Evolutionary conservation across 2,797 vertebrate genomes (phyloP), one percentile per base, ranked within the genome.

Genomic region (Tapirus indicus): DNA sequence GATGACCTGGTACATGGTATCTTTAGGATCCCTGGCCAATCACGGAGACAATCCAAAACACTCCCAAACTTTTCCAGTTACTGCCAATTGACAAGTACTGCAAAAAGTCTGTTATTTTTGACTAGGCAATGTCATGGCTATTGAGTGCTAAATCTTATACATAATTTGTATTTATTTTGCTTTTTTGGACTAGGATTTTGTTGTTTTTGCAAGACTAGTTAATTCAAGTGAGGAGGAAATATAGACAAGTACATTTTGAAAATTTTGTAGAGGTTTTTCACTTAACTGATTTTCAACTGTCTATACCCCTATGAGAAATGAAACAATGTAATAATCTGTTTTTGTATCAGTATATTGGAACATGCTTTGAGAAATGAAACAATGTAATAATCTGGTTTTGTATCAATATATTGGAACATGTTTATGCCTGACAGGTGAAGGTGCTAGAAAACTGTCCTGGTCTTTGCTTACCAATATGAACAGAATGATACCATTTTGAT

Each of bases 171-270:
- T 93, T 41, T 75, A 23, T 80, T 86, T 62, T 1, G 0, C 11
- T 78, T 83, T 88, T 92, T 80, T 80, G 11, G 93, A 68, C 5
- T 38, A 79, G 7, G 12, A 7, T 78, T 72, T 62, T 58, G 10
- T 44, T 92, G 13, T 56, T 85, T 93, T 94, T 35, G 82, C 32
- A 92, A 56, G 44, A 41, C 8, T 74, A 47, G 14, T 66, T 88
- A 93, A n/a, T 88, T 21, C 14, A 96, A 66, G 23, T 72, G 47
- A 95, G 74, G 56, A 92, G 29, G 25, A 20, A 72, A 58, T 89
- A 7, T 14, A 68, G 68, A 91, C 78, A 69, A 75, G 11, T 56
- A 44, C 6, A 47, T n/a, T 96, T 90, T 52, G 58, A 78, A 91
- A 72, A 29, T 77, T 74, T 49, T 68, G 29, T 91, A 6, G 54